A percentile compares a stretch with the other conserved stretches of the same genome.
Conservation (phyloP, 37 sponge, comb jelly and placozoan species). For the Bolinopsis microptera region DNA sequence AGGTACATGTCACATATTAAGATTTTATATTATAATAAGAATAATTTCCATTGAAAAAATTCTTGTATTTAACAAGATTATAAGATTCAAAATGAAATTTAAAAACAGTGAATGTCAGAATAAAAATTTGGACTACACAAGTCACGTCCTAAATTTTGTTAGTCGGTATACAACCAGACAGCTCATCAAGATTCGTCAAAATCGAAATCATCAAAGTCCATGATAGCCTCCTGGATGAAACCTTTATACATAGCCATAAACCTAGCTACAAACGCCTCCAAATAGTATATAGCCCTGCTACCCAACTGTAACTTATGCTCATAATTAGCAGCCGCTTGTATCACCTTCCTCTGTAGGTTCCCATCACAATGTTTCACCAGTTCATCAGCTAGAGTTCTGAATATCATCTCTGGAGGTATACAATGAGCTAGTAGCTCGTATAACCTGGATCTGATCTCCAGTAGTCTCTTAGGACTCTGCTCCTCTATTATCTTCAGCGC, state of each 20-base stretch:
- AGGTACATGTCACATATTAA: too few species aligned
- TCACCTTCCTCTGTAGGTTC: constrained; percentile 38
- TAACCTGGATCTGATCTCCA: constrained; percentile 82
- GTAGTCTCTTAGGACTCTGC: constrained; percentile 89
- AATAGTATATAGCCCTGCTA: constrained; percentile 91
- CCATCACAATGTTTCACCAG: constrained; percentile 57
- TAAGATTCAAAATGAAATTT: neutral
- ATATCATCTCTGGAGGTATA: constrained; percentile 93
- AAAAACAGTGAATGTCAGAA: neutral
- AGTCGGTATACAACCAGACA: neutral
- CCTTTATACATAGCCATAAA: constrained; percentile 95
- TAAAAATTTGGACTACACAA: too few species aligned
- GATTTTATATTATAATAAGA: too few species aligned
- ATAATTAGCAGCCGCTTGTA: constrained; percentile 88
- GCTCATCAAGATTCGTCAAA: constrained; percentile 11
- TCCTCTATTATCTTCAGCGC: constrained; percentile 90
- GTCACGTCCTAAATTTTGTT: neutral
- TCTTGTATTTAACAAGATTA: too few species aligned
- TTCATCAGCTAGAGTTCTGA: constrained; percentile 67
- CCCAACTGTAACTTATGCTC: constrained; percentile 94
- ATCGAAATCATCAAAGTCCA: constrained; percentile 72
- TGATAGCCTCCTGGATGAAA: constrained; percentile 91
- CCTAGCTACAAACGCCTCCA: constrained; percentile 97
- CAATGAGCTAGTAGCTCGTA: constrained; percentile 94
- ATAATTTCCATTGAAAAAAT: too few species aligned